phyloP scores from a whole-genome alignment of 1,140 invertebrate species.

The Galleria mellonella region DNA sequence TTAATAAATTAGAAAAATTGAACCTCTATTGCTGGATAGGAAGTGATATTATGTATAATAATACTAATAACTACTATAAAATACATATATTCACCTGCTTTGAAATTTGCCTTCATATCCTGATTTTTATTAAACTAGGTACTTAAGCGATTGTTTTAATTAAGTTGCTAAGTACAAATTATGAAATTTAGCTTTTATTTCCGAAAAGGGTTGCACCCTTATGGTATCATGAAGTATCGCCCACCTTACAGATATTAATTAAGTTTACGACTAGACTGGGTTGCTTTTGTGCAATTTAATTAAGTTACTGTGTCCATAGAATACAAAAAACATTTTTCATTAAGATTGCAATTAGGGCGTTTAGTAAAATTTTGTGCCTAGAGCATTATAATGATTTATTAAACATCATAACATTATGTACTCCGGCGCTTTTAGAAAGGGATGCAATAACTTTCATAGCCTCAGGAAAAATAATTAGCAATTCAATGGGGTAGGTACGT shows the following conservation, averaged over 20 bases:
- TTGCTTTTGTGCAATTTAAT: conserved; percentile 21
- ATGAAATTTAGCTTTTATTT: background rate
- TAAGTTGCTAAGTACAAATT: too few relatives aligned
- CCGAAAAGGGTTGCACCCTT: conserved; percentile 23
- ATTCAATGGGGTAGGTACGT: conserved; percentile 9
- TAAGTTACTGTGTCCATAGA: conserved; percentile 13
- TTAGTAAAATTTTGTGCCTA: conserved; percentile 12
- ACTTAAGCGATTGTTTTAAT: too few relatives aligned
- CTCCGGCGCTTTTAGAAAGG: conserved; percentile 12
- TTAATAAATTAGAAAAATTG: too few relatives aligned
- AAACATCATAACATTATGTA: conserved; percentile 26
- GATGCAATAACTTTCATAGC: conserved; percentile 14
- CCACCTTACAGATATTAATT: conserved; percentile 44
- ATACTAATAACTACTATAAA: too few relatives aligned
- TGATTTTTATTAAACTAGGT: too few relatives aligned
- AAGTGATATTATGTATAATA: too few relatives aligned
- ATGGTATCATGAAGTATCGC: conserved; percentile 38
- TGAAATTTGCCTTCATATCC: too few relatives aligned
- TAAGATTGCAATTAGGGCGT: conserved; percentile 12
- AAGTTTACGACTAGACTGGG: conserved; percentile 25
- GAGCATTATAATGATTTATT: conserved; percentile 22
- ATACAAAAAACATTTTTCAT: conserved; percentile 25
- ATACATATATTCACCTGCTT: too few relatives aligned
- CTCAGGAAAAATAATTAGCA: conserved; percentile 13
- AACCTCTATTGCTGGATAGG: too few relatives aligned